Base-by-base conservation (phyloP, 2,888 invertebrate species). In the Parnassius smintheus region DNA sequence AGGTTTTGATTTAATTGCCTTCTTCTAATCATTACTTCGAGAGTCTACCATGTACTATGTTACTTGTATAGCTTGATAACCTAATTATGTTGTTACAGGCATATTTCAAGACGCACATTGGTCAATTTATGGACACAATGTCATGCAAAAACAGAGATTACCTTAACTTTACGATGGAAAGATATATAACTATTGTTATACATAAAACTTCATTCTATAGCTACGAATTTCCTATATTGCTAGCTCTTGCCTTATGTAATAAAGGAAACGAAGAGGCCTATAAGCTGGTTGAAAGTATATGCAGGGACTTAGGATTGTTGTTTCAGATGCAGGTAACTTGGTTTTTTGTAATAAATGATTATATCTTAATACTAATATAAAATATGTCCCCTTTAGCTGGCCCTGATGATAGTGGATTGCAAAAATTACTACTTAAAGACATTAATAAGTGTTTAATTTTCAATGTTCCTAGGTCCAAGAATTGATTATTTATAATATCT, bases 271-370 rank as follows among this genome's bases (percentile, higher is more conserved):
- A 49, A 13, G 13, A 50, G n/a, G 53, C 62, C 2, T 57, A 54
- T 52, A 48, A 57, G 8, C 42, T 61, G 8, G 53, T 57, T 3
- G 54, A 61, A 54, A 45, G n/a, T 41, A 50, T 61, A 53, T 48
- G 60, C 18, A 52, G 46, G n/a, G 61, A 62, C 10, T 48, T 62
- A 10, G 56, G 56, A 18, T n/a, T 62, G 42, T 48, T 62, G 10
- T 52, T 60, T n/a, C 61, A 62, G 50, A 62, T 62, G 61, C 44
- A 62, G 61, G 61, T 62, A 57, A 25, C 25, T 25, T 4, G 4
- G 25, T 25, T 49, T 18, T 9, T 10, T 52, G 9, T 35, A 9
- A 52, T 52, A 25, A 52, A 10, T 18, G 9, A 2, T 9, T 8
- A 10, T 9, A 18, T 50, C 10, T 49, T n/a, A 49, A 49, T 13